These are phyloP conservation scores for Lophochroa leadbeateri DNA, from an alignment of 2,113 vertebrate genomes.

Conservation along the genomic window DNA sequence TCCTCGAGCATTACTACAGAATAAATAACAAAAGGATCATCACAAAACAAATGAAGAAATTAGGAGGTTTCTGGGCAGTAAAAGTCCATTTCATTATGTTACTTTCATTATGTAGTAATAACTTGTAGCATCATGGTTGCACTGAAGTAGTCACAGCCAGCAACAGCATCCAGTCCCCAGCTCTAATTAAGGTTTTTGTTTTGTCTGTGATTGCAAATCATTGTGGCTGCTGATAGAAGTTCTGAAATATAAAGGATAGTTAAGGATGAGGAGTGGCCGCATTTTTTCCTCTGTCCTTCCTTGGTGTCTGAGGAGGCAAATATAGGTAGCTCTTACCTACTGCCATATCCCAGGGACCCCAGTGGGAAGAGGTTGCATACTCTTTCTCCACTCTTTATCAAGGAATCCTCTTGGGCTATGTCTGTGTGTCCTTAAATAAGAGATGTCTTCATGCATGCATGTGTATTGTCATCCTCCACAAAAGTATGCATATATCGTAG, in stretches of 20 bases:
- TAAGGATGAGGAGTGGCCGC: not conserved
- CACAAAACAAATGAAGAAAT: not conserved
- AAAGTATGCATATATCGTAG: not conserved
- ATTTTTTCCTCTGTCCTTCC: not conserved
- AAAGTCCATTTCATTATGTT: not conserved
- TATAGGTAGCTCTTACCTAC: not conserved
- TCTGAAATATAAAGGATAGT: not conserved
- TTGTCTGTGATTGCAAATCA: not conserved
- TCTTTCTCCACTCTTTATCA: not conserved
- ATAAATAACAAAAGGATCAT: not conserved
- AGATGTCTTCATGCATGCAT: not conserved
- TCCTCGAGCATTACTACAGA: not conserved
- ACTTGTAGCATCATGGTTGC: not conserved
- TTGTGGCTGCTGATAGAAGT: not conserved
- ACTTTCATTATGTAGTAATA: not conserved
- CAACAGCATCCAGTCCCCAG: not conserved
- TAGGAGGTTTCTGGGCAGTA: not conserved
- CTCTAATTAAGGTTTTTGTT: not conserved
- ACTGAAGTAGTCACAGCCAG: not conserved
- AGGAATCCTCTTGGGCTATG: not conserved
- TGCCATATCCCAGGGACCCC: not conserved
- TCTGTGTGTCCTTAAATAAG: not conserved
- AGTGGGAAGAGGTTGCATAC: not conserved
- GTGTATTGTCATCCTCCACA: not conserved
- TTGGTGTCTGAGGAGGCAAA: not conserved